phyloP scores from a whole-genome alignment of 2,113 vertebrate species.

The Stigmatopora argus region DNA sequence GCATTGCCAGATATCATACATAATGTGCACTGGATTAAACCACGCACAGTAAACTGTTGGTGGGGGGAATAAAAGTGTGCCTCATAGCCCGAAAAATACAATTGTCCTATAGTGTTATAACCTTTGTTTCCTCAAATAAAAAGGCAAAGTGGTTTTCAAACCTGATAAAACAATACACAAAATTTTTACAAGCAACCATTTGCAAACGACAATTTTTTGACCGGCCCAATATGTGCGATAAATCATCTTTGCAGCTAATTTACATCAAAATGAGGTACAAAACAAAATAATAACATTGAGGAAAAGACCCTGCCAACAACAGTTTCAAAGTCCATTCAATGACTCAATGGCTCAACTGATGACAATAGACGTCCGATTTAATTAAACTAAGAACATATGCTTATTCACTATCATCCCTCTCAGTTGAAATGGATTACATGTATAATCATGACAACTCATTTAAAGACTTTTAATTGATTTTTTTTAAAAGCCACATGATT shows the following conservation, averaged over 20 bases:
- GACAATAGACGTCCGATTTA: no score
- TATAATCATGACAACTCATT: no score
- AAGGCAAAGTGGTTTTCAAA: slow-evolving; percentile 42
- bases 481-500: no score
- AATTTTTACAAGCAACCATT: slow-evolving; percentile 31
- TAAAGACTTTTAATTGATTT: no score
- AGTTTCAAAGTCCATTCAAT: slow-evolving; percentile 4
- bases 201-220: slow-evolving; percentile 7
- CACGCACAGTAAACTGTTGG: no score
- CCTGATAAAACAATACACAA: slow-evolving; percentile 27
- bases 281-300: slow-evolving; percentile 5
- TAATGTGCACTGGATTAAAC: no score
- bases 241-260: slow-evolving; percentile 9
- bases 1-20: background rate
- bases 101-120: slow-evolving; percentile 7
- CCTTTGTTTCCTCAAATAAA: slow-evolving; percentile 18
- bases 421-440: no score
- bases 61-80: no score
- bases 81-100: no score
- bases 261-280: background rate
- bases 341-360: no score
- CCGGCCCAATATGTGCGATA: slow-evolving; percentile 9
- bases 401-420: no score
- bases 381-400: no score
- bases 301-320: slow-evolving; percentile 44